These are phyloP conservation scores for Alauda arvensis DNA, from an alignment of 2,797 vertebrate genomes.

Conservation along the genomic window DNA sequence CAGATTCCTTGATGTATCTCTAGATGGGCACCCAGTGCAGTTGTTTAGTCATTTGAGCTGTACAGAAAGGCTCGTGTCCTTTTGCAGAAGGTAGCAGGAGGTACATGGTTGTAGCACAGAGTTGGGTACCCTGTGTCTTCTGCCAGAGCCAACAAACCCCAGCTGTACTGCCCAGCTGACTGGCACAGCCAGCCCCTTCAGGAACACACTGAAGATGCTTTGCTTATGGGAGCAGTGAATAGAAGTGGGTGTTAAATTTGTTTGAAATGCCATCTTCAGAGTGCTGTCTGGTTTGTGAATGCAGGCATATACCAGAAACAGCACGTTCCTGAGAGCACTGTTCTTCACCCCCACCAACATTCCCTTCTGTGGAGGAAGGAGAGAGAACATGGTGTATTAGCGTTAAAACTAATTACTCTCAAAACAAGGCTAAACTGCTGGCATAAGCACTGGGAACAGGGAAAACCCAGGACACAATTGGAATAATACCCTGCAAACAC, in stretches of 20 bases:
- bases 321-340: accelerated
- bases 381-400: neutral
- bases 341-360: neutral
- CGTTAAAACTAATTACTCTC: neutral
- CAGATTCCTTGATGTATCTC: accelerated
- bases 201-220: neutral
- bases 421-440: neutral
- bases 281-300: neutral
- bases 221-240: neutral
- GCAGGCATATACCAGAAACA: neutral
- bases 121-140: neutral
- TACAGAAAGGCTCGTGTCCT: accelerated
- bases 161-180: neutral
- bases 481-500: neutral
- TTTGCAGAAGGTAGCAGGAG: neutral
- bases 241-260: neutral
- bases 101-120: neutral
- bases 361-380: neutral
- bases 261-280: neutral
- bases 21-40: accelerated
- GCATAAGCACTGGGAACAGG: neutral
- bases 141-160: neutral
- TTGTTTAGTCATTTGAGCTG: neutral
- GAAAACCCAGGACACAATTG: neutral
- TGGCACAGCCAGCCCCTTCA: neutral